Evolutionary conservation across 2,888 invertebrate species (phyloP), one percentile per base, ranked within the genome.

Genomic region (Drosophila mercatorum): DNA sequence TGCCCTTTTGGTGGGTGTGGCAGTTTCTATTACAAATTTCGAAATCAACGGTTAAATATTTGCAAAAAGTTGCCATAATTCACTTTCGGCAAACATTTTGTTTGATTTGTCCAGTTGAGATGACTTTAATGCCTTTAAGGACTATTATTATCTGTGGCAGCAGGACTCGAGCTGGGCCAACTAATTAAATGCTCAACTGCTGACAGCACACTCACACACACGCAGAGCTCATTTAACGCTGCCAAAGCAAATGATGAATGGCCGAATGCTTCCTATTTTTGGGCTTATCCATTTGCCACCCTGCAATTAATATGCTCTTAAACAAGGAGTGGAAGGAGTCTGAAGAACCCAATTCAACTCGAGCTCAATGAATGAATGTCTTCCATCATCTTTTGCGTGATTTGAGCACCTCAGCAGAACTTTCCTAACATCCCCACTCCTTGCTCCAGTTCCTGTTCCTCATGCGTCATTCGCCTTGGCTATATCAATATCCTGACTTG

Each of bases 271-370:
- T 82, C 81, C 84, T 68, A 57, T 73, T 65, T 65, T 61, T 66
- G 72, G 47, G 67, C 40, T 67, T 44, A 59, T 56, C 62, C 49
- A 36, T 58, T 70, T 80, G 72, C 86, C 88, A 84, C 86, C 88
- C 90, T 68, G 81, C 91, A 92, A 91, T 92, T 91, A 91, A 92
- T 92, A 90, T 87, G 86, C 87, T 78, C 80, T 88, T 87, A 85
- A 89, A 86, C 83, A 81, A 81, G 75, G 76, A 73, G 67, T 61
- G 75, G 80, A 81, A 65, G 57, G 69, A 72, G 17, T 26, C 11
- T 22, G 55, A n/a, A 58, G 55, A 72, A 59, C 74, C 62, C 46
- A 49, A 70, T 4, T 74, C 72, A 66, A 43, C 11, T 34, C 7
- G 31, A 34, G 6, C 31, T 3, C 31, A 31, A 31, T 31, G 65